A percentile compares a stretch with the other conserved stretches of the same genome.
phyloP scores from a whole-genome alignment of 1,140 invertebrate genomes.

The Zaprionus inermis region DNA sequence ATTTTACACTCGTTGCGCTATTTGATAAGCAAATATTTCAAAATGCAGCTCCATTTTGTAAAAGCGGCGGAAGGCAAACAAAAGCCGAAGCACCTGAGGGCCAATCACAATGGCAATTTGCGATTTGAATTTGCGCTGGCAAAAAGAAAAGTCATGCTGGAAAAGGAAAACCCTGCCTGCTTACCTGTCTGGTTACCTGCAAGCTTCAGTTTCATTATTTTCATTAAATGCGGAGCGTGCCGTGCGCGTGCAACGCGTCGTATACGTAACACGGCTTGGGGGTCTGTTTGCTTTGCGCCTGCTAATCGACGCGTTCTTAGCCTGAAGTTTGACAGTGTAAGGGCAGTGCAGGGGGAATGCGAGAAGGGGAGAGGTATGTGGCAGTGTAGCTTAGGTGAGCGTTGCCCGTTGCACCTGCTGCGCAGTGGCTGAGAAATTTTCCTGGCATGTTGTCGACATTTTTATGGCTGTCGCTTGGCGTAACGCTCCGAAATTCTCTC shows the following conservation, averaged over 20 bases:
- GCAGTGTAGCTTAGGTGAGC: neutral
- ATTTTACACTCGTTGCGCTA: slow-evolving; percentile 33
- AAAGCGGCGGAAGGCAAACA: slow-evolving; percentile 28
- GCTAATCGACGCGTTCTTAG: slow-evolving; percentile 41
- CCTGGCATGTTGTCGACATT: slow-evolving; percentile 76
- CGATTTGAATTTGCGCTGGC: slow-evolving; percentile 6
- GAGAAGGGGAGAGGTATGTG: too few species aligned
- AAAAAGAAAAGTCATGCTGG: neutral
- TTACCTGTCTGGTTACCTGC: too few species aligned
- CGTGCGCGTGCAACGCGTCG: slow-evolving; percentile 7
- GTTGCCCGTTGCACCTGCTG: slow-evolving; percentile 32
- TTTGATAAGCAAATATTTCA: slow-evolving; percentile 50
- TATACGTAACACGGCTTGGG: slow-evolving; percentile 18
- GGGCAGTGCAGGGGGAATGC: too few species aligned
- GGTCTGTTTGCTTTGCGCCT: slow-evolving; percentile 22
- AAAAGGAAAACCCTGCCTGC: too few species aligned
- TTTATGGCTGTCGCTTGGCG: slow-evolving; percentile 60
- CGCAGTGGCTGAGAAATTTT: slow-evolving; percentile 51
- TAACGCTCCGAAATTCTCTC: slow-evolving; percentile 19
- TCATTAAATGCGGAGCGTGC: slow-evolving; percentile 26
- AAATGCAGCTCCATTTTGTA: slow-evolving; percentile 29
- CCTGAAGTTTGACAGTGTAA: slow-evolving; percentile 20
- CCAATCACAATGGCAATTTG: slow-evolving; percentile 32
- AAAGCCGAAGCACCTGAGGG: slow-evolving; percentile 2
- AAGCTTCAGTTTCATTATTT: slow-evolving; percentile 33